A percentile compares a stretch with the other conserved stretches of the same genome.
Evolutionary conservation across 1,140 invertebrate genomes (phyloP).

Genomic region (Drosophila tsacasi): DNA sequence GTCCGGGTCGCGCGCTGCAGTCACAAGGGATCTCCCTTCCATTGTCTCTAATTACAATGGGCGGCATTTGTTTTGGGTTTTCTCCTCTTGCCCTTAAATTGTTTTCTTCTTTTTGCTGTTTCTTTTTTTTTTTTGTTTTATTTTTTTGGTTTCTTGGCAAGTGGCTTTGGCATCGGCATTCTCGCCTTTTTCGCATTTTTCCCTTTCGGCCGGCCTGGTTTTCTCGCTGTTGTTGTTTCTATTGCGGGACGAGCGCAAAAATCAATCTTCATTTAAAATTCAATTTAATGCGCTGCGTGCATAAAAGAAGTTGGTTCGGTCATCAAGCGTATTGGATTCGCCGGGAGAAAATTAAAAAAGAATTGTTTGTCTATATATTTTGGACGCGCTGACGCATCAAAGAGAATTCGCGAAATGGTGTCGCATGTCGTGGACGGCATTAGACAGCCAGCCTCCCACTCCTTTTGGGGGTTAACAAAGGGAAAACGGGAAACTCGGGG

Average conservation of each 20-base stretch:
- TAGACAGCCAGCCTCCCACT: conserved; percentile 4
- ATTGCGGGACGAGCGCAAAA: conserved; percentile 56
- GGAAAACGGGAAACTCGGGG: background rate
- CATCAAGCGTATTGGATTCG: conserved; percentile 61
- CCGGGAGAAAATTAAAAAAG: conserved; percentile 48
- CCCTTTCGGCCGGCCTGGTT: conserved; percentile 4
- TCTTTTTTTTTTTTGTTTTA: conserved; percentile 27
- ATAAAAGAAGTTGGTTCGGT: conserved; percentile 57
- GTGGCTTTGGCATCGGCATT: conserved; percentile 45
- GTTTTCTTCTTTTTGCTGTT: conserved; percentile 13
- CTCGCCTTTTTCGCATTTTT: conserved; percentile 24
- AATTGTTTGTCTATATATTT: conserved; percentile 32
- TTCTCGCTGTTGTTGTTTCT: conserved; percentile 2
- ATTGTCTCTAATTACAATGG: conserved; percentile 82
- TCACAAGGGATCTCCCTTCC: conserved; percentile 51
- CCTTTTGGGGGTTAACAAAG: background rate
- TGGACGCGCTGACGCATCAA: conserved; percentile 47
- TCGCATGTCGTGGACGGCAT: conserved; percentile 33
- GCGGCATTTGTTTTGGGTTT: conserved; percentile 68
- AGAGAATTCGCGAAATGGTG: conserved; percentile 42
- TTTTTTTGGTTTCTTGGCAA: conserved; percentile 64
- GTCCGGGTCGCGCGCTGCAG: conserved; percentile 64
- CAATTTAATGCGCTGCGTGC: conserved; percentile 72
- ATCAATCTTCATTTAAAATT: conserved; percentile 83
- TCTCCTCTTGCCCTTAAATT: conserved; percentile 30